Percentiles rank a stretch among this genome's conserved stretches.
phyloP scores from a whole-genome alignment of 1,140 invertebrate genomes.

The Drosophila jambulina region DNA sequence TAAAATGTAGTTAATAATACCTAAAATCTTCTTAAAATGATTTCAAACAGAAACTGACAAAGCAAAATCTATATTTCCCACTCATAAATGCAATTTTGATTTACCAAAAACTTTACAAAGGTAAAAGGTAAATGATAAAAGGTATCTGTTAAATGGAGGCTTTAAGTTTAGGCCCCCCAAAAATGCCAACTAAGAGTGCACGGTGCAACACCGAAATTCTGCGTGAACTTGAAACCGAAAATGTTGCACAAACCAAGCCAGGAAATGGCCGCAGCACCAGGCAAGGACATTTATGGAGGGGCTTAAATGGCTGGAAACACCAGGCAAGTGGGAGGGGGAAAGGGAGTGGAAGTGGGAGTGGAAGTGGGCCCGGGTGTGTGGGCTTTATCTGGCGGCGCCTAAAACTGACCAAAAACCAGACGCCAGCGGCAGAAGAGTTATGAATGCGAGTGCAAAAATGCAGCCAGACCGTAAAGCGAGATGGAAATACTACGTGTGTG shows the following conservation, averaged over 20 bases:
- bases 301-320: constrained; percentile 11
- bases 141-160: background rate
- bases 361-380: background rate
- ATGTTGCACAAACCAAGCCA: constrained; percentile 27
- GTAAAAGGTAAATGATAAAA: background rate
- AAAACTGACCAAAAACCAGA: constrained; percentile 69
- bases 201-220: constrained; percentile 8
- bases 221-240: constrained; percentile 59
- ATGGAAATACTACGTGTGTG: constrained; percentile 10
- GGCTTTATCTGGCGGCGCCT: constrained; percentile 68
- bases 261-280: constrained; percentile 38
- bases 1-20: background rate
- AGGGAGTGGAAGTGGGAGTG: background rate
- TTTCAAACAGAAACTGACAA: background rate
- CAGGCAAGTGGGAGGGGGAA: background rate
- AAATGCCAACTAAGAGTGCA: background rate
- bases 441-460: constrained; percentile 72
- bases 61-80: background rate
- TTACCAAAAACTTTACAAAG: background rate
- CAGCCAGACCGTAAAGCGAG: constrained; percentile 32
- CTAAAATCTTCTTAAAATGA: background rate
- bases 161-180: constrained; percentile 7
- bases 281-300: constrained; percentile 44
- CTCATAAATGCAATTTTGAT: background rate
- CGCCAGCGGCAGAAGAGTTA: constrained; percentile 64